phyloP scores from a whole-genome alignment of 1,140 invertebrate genomes.

The Ceratina japonica region DNA sequence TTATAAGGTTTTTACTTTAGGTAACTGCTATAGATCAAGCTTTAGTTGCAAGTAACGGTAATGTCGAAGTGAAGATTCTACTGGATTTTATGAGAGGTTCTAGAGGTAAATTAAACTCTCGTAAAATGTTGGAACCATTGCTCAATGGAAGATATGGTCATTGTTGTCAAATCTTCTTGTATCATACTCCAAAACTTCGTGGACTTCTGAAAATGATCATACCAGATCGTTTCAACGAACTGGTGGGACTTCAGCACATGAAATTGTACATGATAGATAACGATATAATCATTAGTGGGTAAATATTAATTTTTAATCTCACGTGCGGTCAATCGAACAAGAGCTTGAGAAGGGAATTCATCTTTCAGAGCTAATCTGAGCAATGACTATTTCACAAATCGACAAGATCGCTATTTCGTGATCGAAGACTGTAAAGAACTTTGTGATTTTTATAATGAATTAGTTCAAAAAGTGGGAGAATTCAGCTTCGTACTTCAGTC shows the following conservation, averaged over 20 bases:
- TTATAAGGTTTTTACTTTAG: conserved; percentile 61
- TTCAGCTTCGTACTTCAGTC: conserved; percentile 82
- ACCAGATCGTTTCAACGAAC: conserved; percentile 94
- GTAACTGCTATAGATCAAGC: conserved; percentile 83
- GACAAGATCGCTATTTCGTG: conserved; percentile 97
- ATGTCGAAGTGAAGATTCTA: conserved; percentile 90
- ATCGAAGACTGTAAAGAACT: conserved; percentile 90
- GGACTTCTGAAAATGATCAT: conserved; percentile 88
- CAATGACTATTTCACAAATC: conserved; percentile 97
- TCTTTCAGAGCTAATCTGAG: conserved; percentile 94
- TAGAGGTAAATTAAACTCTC: conserved; percentile 88
- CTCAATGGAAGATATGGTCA: conserved; percentile 81
- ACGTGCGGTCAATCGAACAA: neutral
- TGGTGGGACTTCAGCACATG: conserved; percentile 98
- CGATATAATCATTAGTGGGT: conserved; percentile 96
- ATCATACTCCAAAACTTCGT: conserved; percentile 95
- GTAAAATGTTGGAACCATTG: conserved; percentile 88
- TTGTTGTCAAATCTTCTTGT: conserved; percentile 86
- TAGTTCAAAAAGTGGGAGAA: conserved; percentile 83
- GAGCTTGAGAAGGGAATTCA: neutral
- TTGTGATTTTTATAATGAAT: conserved; percentile 91
- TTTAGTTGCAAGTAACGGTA: conserved; percentile 78
- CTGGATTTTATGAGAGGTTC: conserved; percentile 95
- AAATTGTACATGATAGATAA: conserved; percentile 99
- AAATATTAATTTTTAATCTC: conserved; percentile 56